A percentile compares a stretch with the other conserved stretches of the same genome.
phyloP scores from a whole-genome alignment of 2,797 vertebrate species.

The Babyrousa celebensis region DNA sequence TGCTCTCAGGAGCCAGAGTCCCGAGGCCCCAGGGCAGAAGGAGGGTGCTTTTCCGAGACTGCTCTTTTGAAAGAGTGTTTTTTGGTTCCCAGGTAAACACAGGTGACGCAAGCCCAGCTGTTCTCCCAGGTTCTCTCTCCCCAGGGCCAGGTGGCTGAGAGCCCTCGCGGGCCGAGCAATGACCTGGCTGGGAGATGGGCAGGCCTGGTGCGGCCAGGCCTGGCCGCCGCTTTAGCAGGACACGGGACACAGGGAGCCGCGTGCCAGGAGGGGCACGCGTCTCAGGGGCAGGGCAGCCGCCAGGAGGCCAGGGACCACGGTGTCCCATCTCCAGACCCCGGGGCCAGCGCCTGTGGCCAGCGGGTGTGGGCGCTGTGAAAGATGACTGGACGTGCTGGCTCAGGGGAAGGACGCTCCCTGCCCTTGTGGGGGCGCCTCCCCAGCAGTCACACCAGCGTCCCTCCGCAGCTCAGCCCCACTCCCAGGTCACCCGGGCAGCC shows the following conservation, averaged over 20 bases:
- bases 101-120: not conserved
- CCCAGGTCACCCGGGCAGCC: not conserved
- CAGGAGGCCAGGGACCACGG: not conserved
- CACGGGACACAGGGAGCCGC: accelerated
- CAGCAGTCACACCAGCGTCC: not conserved
- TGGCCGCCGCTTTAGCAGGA: accelerated
- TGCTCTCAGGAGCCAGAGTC: not conserved
- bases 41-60: not conserved
- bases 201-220: accelerated
- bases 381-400: accelerated
- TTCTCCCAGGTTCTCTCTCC: not conserved
- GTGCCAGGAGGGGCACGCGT: accelerated
- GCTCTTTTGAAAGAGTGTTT: not conserved
- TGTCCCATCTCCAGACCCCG: accelerated
- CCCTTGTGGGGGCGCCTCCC: not conserved
- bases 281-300: not conserved
- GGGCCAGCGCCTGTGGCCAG: not conserved
- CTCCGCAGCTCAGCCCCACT: not conserved
- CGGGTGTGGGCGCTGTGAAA: accelerated
- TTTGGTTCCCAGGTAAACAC: not conserved
- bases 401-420: not conserved
- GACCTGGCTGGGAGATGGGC: too few species aligned
- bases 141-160: not conserved
- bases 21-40: not conserved
- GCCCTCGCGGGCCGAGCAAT: accelerated